A percentile compares a stretch with the other conserved stretches of the same genome.
These are phyloP conservation scores for Notiomystis cincta DNA, from an alignment of 2,113 vertebrate species.

Conservation along the genomic window DNA sequence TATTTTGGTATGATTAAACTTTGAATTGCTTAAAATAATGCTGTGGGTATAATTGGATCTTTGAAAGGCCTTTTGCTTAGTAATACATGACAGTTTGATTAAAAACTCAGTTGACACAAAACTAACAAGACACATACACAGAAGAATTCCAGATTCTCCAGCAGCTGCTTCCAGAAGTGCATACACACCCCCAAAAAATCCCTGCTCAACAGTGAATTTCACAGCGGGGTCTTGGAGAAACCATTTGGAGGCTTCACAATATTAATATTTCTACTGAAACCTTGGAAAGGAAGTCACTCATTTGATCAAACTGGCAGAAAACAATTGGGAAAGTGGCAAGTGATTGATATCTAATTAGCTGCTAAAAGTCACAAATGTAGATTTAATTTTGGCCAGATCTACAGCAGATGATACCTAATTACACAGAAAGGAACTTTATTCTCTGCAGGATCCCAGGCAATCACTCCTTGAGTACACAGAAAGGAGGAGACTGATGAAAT, in stretches of 20 bases:
- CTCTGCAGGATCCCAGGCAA: background rate
- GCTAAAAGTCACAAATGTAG: background rate
- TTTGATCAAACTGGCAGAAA: background rate
- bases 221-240: background rate
- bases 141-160: background rate
- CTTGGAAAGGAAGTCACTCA: background rate
- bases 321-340: background rate
- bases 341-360: background rate
- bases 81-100: background rate
- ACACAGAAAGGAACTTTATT: background rate
- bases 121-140: background rate
- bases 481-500: background rate
- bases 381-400: background rate
- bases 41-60: background rate
- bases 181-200: background rate
- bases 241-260: background rate
- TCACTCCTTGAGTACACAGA: background rate
- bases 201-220: background rate
- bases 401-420: background rate
- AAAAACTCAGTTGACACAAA: background rate
- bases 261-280: background rate
- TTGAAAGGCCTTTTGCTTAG: background rate
- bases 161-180: background rate
- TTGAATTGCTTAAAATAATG: background rate
- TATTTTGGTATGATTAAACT: background rate